phyloP scores from a whole-genome alignment of 2,113 vertebrate species.

The Melanerpes formicivorus region DNA sequence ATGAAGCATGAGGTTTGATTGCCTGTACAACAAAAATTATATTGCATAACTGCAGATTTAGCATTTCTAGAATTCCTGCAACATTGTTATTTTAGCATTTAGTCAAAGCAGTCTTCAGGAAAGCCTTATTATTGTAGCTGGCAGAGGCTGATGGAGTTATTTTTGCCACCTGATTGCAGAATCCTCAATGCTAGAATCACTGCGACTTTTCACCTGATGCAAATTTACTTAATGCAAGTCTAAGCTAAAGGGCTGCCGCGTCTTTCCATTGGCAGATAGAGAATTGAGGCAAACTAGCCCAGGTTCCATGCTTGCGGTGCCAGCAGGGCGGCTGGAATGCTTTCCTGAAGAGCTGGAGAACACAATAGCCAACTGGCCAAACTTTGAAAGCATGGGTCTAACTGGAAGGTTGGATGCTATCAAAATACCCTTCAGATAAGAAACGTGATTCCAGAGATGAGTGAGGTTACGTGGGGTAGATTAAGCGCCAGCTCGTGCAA shows the following conservation, averaged over 20 bases:
- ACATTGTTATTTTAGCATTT: constrained; percentile 45
- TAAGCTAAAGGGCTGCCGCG: not conserved
- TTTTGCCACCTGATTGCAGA: constrained; percentile 38
- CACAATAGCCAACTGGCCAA: not conserved
- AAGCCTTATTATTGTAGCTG: constrained; percentile 43
- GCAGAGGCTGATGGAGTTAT: constrained; percentile 7
- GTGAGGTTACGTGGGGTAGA: not conserved
- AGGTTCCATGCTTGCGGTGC: not conserved
- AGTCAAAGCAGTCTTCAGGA: constrained; percentile 28
- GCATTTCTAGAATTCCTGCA: constrained; percentile 21
- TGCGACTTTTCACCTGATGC: not conserved
- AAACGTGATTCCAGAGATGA: not conserved
- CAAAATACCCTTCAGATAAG: not conserved
- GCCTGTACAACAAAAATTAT: not conserved
- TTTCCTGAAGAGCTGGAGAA: constrained; percentile 12
- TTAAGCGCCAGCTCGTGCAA: not conserved
- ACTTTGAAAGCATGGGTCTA: not conserved
- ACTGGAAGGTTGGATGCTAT: not conserved
- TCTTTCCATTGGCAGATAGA: not conserved
- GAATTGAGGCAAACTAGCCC: not conserved
- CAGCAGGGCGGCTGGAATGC: not conserved
- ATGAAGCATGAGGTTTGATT: not conserved
- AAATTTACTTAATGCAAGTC: not conserved
- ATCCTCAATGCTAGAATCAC: not conserved
- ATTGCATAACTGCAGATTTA: constrained; percentile 39